A percentile compares a stretch with the other conserved stretches of the same genome.
These are phyloP conservation scores for Teleogryllus occipitalis DNA, from an alignment of 1,140 invertebrate species.

Conservation along the genomic window DNA sequence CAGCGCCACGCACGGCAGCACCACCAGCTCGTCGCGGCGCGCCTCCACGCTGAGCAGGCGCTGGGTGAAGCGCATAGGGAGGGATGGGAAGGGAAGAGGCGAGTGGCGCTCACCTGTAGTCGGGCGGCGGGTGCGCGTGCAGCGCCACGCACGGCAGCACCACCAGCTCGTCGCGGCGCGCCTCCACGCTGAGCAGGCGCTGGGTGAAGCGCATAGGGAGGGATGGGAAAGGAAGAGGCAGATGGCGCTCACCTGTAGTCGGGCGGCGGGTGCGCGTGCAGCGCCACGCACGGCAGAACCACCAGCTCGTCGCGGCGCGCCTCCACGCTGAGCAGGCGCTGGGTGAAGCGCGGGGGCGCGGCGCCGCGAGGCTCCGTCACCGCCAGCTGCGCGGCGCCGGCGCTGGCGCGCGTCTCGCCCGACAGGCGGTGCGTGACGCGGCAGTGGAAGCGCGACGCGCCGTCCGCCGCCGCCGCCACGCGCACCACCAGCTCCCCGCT, in stretches of 20 bases:
- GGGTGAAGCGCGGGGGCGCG: slow-evolving; percentile 12
- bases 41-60: slow-evolving; percentile 21
- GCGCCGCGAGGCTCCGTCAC: slow-evolving; percentile 24
- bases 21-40: no score
- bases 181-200: slow-evolving; percentile 19
- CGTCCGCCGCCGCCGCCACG: slow-evolving; percentile 31
- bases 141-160: no score
- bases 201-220: slow-evolving; percentile 17
- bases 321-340: slow-evolving; percentile 20
- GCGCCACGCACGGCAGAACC: slow-evolving; percentile 31
- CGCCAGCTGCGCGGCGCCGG: slow-evolving; percentile 23
- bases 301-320: no score
- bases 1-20: no score
- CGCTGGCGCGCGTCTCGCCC: slow-evolving; percentile 34
- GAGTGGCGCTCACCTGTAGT: slow-evolving; percentile 27
- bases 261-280: slow-evolving; percentile 36
- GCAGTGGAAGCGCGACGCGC: slow-evolving; percentile 34
- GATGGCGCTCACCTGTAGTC: slow-evolving; percentile 31
- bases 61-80: slow-evolving; percentile 16
- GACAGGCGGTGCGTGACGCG: slow-evolving; percentile 37
- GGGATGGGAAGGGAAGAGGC: neutral
- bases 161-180: no score
- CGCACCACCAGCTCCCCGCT: slow-evolving; percentile 36
- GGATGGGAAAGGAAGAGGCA: no score
- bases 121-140: slow-evolving; percentile 36